Percentiles rank a stretch among this genome's conserved stretches.
These are phyloP conservation scores for Scaptomyza caliginosa DNA, from an alignment of 2,888 invertebrate genomes.

Conservation along the genomic window DNA sequence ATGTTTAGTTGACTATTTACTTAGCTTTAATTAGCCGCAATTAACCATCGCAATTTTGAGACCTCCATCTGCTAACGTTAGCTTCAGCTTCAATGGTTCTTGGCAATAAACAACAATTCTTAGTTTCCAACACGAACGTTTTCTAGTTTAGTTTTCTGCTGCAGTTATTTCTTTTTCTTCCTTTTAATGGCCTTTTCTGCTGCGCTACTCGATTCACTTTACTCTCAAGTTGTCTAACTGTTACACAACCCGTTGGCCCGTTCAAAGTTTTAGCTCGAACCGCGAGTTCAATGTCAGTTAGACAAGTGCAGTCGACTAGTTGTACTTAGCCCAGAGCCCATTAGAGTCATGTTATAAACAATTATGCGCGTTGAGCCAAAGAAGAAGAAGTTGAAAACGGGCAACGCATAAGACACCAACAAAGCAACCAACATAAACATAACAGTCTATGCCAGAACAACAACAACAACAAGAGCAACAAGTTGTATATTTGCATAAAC, in stretches of 20 bases:
- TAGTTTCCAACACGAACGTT: too few species aligned
- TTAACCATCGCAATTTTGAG: background rate
- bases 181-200: background rate
- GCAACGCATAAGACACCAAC: constrained; percentile 57
- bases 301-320: constrained; percentile 53
- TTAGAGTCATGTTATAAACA: constrained; percentile 71
- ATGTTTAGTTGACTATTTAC: background rate
- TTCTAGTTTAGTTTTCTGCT: background rate
- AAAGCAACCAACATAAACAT: constrained; percentile 22
- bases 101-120: too few species aligned
- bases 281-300: constrained; percentile 66
- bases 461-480: constrained; percentile 19
- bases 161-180: constrained; percentile 2
- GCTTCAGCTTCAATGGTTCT: background rate
- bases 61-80: background rate
- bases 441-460: constrained; percentile 23
- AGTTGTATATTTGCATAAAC: constrained; percentile 68
- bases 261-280: background rate
- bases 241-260: constrained; percentile 20
- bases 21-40: constrained; percentile 34
- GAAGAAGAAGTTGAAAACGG: constrained; percentile 13
- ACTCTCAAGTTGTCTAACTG: constrained; percentile 3
- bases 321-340: constrained; percentile 39
- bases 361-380: constrained; percentile 46
- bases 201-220: background rate